phyloP scores from a whole-genome alignment of 2,797 vertebrate genomes.

The Chaetophractus vellerosus region DNA sequence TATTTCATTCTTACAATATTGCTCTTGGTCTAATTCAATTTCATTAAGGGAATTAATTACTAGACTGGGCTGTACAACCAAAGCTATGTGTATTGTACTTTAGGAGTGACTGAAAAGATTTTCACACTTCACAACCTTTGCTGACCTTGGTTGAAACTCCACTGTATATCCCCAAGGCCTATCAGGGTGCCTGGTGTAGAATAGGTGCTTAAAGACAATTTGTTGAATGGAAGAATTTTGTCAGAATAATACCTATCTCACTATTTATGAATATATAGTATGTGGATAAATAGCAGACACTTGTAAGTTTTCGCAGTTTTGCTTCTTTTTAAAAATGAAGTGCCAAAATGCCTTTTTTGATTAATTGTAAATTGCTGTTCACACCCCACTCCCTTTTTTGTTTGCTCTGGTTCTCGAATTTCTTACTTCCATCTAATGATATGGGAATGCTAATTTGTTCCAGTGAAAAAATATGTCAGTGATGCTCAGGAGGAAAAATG shows the following conservation, averaged over 20 bases:
- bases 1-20: neutral
- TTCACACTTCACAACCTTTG: slow-evolving; percentile 16
- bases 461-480: neutral
- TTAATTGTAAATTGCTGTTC: slow-evolving; percentile 70
- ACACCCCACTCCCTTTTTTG: neutral
- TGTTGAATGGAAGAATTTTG: neutral
- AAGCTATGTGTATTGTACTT: neutral
- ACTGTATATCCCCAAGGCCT: neutral
- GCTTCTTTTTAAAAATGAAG: slow-evolving; percentile 58
- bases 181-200: neutral
- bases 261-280: slow-evolving; percentile 23
- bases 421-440: slow-evolving; percentile 61
- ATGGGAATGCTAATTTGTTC: slow-evolving; percentile 27
- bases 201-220: neutral
- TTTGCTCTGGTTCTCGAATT: slow-evolving; percentile 60
- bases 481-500: neutral
- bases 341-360: slow-evolving; percentile 62
- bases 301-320: slow-evolving; percentile 70
- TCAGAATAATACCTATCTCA: neutral
- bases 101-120: neutral
- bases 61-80: neutral
- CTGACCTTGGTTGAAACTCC: slow-evolving; percentile 18
- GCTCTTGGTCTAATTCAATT: neutral
- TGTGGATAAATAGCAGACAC: slow-evolving; percentile 39
- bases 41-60: slow-evolving; percentile 33